phyloP scores from a whole-genome alignment of 2,113 vertebrate genomes.

The Takifugu bimaculatus region DNA sequence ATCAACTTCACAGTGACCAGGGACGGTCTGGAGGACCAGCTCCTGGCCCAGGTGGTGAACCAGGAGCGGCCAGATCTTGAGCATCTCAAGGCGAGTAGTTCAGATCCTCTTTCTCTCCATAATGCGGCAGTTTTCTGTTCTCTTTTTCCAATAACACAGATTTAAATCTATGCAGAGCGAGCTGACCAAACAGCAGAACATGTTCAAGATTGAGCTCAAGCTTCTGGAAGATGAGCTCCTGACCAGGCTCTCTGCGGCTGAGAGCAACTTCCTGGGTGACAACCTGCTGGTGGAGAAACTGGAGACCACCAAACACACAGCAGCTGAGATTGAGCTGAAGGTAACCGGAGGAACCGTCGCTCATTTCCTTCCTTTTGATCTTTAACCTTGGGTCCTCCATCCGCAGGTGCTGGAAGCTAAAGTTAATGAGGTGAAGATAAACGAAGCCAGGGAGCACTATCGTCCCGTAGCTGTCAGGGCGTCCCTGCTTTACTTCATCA shows the following conservation, averaged over 20 bases:
- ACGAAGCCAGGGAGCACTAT: constrained; percentile 77
- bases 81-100: constrained; percentile 63
- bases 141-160: neutral
- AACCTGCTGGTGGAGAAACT: constrained; percentile 78
- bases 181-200: constrained; percentile 79
- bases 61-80: constrained; percentile 74
- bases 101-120: neutral
- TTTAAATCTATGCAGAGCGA: constrained; percentile 61
- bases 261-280: constrained; percentile 76
- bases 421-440: constrained; percentile 80
- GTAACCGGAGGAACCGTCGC: constrained; percentile 16
- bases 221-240: constrained; percentile 79
- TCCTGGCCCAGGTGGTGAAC: constrained; percentile 73
- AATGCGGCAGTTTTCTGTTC: neutral
- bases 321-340: constrained; percentile 79
- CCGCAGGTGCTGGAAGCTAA: constrained; percentile 78
- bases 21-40: constrained; percentile 73
- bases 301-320: constrained; percentile 78
- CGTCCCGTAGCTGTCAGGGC: constrained; percentile 76
- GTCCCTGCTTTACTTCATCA: constrained; percentile 81
- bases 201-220: constrained; percentile 84
- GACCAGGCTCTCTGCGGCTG: constrained; percentile 70
- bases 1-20: constrained; percentile 73
- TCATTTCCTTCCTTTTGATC: neutral
- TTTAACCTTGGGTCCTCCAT: neutral